A percentile compares a stretch with the other conserved stretches of the same genome.
phyloP scores from a whole-genome alignment of 2,113 vertebrate species.

The Leucosticte australis region DNA sequence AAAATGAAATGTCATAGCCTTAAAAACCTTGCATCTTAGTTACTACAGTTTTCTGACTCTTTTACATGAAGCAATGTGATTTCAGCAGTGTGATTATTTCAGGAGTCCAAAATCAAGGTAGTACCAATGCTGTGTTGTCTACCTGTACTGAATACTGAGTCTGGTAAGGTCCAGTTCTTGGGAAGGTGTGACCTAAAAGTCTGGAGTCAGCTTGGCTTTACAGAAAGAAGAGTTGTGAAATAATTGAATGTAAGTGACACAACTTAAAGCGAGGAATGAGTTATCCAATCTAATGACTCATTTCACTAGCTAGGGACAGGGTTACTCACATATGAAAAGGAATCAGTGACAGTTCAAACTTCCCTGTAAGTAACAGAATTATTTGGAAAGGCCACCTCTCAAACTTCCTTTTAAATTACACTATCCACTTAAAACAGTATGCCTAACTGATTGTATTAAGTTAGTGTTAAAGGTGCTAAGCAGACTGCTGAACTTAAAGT shows the following conservation, averaged over 20 bases:
- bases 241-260: not conserved
- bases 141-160: not conserved
- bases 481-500: not conserved
- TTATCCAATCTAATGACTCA: slow-evolving; percentile 11
- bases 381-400: not conserved
- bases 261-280: slow-evolving; percentile 7
- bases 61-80: not conserved
- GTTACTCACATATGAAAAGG: not conserved
- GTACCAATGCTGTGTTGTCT: not conserved
- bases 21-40: not conserved
- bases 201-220: slow-evolving; percentile 1
- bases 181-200: not conserved
- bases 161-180: not conserved
- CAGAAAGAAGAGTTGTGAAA: slow-evolving; percentile 20
- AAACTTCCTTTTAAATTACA: not conserved
- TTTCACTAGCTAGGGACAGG: not conserved
- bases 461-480: not conserved
- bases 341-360: not conserved
- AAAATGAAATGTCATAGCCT: not conserved
- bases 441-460: not conserved
- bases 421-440: not conserved
- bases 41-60: not conserved
- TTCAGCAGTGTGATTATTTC: not conserved
- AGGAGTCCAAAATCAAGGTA: not conserved
- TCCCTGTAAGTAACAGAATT: not conserved